Evolutionary conservation across 1,140 invertebrate species (phyloP).

Genomic region (Anoplolepis gracilipes): DNA sequence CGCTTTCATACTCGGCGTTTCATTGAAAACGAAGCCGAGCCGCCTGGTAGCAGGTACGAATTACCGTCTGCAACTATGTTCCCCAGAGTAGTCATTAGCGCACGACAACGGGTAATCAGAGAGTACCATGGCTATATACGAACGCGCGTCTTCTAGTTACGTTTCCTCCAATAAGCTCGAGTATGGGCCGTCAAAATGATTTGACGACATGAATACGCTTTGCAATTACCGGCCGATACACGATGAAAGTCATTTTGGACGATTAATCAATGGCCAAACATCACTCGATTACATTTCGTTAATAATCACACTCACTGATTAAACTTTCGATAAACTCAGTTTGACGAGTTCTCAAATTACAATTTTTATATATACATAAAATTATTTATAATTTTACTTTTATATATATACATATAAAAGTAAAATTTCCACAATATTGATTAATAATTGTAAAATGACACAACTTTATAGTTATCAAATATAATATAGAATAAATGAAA

Average conservation of each 20-base stretch:
- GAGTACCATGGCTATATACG: conserved; percentile 43
- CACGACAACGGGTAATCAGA: conserved; percentile 66
- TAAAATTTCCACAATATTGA: background rate
- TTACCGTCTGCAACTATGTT: conserved; percentile 64
- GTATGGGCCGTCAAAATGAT: conserved; percentile 50
- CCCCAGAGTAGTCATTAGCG: conserved; percentile 61
- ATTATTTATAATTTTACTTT: background rate
- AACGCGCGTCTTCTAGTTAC: conserved; percentile 59
- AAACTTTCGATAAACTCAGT: background rate
- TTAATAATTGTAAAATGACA: background rate
- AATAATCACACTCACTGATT: background rate
- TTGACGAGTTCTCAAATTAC: background rate
- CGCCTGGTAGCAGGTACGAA: conserved; percentile 65
- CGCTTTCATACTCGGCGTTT: conserved; percentile 61
- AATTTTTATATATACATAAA: background rate
- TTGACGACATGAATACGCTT: conserved; percentile 53
- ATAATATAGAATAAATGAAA: background rate
- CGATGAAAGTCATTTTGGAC: conserved; percentile 35
- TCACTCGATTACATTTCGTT: conserved; percentile 24
- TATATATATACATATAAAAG: background rate
- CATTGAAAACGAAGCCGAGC: conserved; percentile 61
- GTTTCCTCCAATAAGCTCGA: conserved; percentile 54
- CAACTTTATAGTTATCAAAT: background rate
- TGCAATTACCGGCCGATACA: conserved; percentile 41
- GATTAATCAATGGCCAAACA: conserved; percentile 49